Conservation (phyloP, 2,113 vertebrate genomes). For the Proteles cristata region DNA sequence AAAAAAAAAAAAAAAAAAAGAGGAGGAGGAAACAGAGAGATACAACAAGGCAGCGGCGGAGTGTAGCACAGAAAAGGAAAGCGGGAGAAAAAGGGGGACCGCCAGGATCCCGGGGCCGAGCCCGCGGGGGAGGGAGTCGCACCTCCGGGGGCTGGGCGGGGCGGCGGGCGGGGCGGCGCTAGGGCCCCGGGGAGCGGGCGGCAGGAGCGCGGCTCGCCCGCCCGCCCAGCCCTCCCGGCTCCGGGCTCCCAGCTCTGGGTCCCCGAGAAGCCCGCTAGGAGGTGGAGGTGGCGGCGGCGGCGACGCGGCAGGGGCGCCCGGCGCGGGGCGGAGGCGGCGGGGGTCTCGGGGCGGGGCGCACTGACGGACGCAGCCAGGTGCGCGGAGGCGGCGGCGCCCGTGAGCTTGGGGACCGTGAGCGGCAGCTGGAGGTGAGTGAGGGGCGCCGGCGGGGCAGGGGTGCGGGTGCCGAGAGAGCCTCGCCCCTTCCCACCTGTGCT, state of each 20-base stretch:
- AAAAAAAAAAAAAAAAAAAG: not conserved
- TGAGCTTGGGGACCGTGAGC: not conserved
- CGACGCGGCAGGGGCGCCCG: constrained; percentile 15
- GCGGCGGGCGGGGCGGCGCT: constrained; percentile 63
- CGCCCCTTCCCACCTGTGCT: constrained; percentile 59
- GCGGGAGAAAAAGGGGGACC: too few species aligned
- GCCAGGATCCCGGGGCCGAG: rapidly evolving
- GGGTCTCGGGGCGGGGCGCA: constrained; percentile 21
- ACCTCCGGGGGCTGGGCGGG: not conserved
- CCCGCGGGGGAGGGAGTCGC: not conserved
- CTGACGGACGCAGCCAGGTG: constrained; percentile 60
- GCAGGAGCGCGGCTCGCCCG: constrained; percentile 24
- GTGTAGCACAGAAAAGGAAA: not conserved
- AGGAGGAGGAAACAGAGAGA: not conserved
- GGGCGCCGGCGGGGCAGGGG: constrained; percentile 34
- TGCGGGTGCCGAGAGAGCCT: not conserved
- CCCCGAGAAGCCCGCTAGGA: constrained; percentile 12
- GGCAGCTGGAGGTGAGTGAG: constrained; percentile 53
- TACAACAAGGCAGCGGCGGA: not conserved
- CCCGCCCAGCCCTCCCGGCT: constrained; percentile 20
- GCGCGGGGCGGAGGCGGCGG: not conserved
- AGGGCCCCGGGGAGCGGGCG: constrained; percentile 70
- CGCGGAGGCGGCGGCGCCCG: constrained; percentile 38
- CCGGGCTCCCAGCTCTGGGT: not conserved
- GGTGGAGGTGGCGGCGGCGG: not conserved